Conservation (phyloP, 1,140 invertebrate genomes). For the Drosophila persimilis region DNA sequence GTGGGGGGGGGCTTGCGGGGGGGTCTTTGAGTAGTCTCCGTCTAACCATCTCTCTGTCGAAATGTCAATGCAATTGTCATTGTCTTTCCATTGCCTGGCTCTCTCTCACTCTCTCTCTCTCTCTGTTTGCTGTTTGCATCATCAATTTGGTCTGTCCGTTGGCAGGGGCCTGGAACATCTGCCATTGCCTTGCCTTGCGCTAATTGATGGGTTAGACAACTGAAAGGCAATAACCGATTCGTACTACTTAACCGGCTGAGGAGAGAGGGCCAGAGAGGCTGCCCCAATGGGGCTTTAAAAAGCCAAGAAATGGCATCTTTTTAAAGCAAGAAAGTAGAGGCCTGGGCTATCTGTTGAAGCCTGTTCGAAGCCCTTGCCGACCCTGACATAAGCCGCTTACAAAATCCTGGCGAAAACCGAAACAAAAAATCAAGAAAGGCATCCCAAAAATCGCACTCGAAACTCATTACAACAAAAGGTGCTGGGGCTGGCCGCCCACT, state of each 20-base stretch:
- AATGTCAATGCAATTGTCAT: slow-evolving; percentile 79
- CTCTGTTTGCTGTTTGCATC: slow-evolving; percentile 72
- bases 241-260: slow-evolving; percentile 47
- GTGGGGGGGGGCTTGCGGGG: not conserved
- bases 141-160: slow-evolving; percentile 64
- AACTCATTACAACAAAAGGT: slow-evolving; percentile 81
- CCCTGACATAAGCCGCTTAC: slow-evolving; percentile 61
- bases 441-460: slow-evolving; percentile 72
- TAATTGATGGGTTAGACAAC: slow-evolving; percentile 66
- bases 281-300: not conserved
- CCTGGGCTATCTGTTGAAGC: too few species aligned
- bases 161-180: slow-evolving; percentile 19
- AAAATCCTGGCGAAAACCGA: slow-evolving; percentile 32
- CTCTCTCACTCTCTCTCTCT: not conserved
- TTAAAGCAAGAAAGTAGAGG: not conserved
- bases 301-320: not conserved
- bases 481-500: slow-evolving; percentile 56
- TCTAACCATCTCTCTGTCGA: slow-evolving; percentile 43
- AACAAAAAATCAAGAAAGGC: slow-evolving; percentile 28
- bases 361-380: not conserved
- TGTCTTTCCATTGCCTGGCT: slow-evolving; percentile 16
- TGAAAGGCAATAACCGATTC: slow-evolving; percentile 67
- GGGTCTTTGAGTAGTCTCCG: slow-evolving; percentile 19
- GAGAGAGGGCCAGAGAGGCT: too few species aligned
- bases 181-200: slow-evolving; percentile 33